These are phyloP conservation scores for Talpa occidentalis DNA, from an alignment of 2,113 vertebrate genomes.

Conservation along the genomic window DNA sequence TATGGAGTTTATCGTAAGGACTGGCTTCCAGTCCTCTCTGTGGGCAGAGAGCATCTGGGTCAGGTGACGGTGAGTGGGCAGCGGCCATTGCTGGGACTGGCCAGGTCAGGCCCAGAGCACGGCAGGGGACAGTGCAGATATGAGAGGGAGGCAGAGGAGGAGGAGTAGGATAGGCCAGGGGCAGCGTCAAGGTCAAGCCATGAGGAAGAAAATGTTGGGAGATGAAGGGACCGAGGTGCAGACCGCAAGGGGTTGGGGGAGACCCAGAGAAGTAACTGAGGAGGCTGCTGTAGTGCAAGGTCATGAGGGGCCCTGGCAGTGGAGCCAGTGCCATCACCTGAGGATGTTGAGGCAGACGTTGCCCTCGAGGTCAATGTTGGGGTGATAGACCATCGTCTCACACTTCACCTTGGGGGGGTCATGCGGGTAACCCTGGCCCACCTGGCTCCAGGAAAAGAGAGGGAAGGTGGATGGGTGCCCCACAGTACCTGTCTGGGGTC, in stretches of 20 bases:
- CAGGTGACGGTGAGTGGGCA: not conserved
- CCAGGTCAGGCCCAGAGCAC: not conserved
- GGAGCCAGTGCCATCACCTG: constrained; percentile 86
- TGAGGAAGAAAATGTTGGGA: not conserved
- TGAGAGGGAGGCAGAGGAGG: not conserved
- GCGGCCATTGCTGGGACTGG: not conserved
- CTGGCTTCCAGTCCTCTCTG: constrained; percentile 99
- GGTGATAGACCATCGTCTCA: constrained; percentile 98
- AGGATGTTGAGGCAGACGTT: constrained; percentile 99
- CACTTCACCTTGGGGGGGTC: constrained; percentile 99
- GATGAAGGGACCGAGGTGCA: not conserved
- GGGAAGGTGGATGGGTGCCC: not conserved
- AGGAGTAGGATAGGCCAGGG: not conserved
- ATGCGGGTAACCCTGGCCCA: constrained; percentile 97
- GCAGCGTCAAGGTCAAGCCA: not conserved
- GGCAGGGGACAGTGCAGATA: not conserved
- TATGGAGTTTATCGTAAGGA: constrained; percentile 98
- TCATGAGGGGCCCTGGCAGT: rapidly evolving
- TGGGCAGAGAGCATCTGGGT: constrained; percentile 39
- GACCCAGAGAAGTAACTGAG: not conserved
- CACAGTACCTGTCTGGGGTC: not conserved
- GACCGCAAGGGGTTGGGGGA: not conserved
- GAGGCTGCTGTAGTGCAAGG: not conserved
- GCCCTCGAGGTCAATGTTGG: constrained; percentile 98
- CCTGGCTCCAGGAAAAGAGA: constrained; percentile 84